Percentiles rank a stretch among this genome's conserved stretches.
Evolutionary conservation across 2,797 vertebrate species (phyloP).

Genomic region (Hoplostethus atlanticus): DNA sequence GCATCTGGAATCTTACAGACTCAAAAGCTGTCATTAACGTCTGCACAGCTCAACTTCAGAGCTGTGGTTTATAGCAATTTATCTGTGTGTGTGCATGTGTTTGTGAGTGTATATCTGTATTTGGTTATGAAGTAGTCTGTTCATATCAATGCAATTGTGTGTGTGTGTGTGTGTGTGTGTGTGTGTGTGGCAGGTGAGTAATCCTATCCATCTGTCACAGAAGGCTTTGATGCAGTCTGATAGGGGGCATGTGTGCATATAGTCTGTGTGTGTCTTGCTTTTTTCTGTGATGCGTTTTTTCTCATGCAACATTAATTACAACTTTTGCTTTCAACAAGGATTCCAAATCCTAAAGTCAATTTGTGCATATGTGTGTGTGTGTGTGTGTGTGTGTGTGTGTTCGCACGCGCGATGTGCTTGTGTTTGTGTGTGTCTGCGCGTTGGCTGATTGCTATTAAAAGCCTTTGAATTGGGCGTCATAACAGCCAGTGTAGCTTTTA

Average conservation of each 20-base stretch:
- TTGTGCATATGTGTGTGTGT: conserved; percentile 12
- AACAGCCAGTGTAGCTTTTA: conserved; percentile 62
- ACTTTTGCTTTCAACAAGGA: conserved; percentile 42
- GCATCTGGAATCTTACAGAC: neutral
- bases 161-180: conserved; percentile 36
- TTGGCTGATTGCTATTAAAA: conserved; percentile 59
- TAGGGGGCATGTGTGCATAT: conserved; percentile 6
- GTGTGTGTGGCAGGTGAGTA: conserved; percentile 53
- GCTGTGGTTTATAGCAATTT: neutral
- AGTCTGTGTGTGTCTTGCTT: conserved; percentile 3
- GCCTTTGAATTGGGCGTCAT: conserved; percentile 53
- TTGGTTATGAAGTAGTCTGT: conserved; percentile 19
- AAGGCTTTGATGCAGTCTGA: conserved; percentile 52
- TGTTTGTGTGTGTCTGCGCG: conserved; percentile 5
- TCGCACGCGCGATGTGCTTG: too few species aligned
- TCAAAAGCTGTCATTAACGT: conserved; percentile 8
- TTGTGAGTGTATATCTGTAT: neutral
- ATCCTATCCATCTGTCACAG: conserved; percentile 61
- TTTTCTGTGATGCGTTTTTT: neutral
- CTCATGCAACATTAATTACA: conserved; percentile 38
- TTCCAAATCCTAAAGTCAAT: conserved; percentile 18
- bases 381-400: neutral
- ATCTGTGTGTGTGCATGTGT: neutral
- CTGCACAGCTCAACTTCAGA: conserved; percentile 13
- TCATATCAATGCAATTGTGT: conserved; percentile 19